These are phyloP conservation scores for Oreortyx pictus DNA, from an alignment of 2,797 vertebrate genomes.

Conservation along the genomic window DNA sequence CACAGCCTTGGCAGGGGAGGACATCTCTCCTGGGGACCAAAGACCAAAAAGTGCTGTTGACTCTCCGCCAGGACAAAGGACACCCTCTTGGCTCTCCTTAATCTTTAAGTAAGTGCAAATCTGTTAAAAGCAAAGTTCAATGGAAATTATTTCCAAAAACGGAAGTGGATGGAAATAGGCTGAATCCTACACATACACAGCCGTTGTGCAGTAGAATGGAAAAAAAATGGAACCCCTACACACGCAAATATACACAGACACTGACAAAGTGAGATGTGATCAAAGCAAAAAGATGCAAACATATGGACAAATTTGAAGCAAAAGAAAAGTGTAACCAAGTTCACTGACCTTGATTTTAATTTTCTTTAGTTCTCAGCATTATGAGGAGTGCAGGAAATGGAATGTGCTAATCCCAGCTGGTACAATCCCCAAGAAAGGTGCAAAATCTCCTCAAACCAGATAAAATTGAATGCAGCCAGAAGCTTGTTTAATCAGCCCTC, in stretches of 20 bases:
- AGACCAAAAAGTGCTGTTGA: accelerated
- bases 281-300: slow-evolving; percentile 37
- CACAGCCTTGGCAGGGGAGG: neutral
- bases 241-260: neutral
- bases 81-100: neutral
- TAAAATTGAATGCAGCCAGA: slow-evolving; percentile 60
- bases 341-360: slow-evolving; percentile 73
- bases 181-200: neutral
- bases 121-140: neutral
- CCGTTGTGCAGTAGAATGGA: neutral
- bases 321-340: slow-evolving; percentile 55
- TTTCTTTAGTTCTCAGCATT: slow-evolving; percentile 72
- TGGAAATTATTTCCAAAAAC: neutral
- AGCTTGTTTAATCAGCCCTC: slow-evolving; percentile 43
- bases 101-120: neutral
- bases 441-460: slow-evolving; percentile 59
- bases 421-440: slow-evolving; percentile 65
- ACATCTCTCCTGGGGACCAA: accelerated
- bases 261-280: slow-evolving; percentile 35
- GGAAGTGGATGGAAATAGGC: neutral
- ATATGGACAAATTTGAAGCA: slow-evolving; percentile 58
- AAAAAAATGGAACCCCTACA: slow-evolving; percentile 20
- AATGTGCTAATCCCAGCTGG: slow-evolving; percentile 73
- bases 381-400: slow-evolving; percentile 67
- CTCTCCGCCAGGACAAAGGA: neutral